Evolutionary conservation across 53 echinoderm and acorn worm genomes (phyloP), one percentile per base, ranked within the genome.

Genomic region (Mesocentrotus franciscanus): DNA sequence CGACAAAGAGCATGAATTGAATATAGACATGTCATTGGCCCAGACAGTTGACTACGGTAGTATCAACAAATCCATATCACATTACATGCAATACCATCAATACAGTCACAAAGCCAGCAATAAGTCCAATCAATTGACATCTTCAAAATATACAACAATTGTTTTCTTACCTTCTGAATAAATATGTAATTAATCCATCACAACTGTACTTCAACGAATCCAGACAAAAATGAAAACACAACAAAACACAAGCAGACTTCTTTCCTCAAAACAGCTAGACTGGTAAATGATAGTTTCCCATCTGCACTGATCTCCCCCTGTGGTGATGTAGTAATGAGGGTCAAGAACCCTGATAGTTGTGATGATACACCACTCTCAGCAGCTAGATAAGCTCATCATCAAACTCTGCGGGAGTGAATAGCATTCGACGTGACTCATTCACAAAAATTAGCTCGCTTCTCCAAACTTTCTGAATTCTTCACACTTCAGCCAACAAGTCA

Each of bases 361-460:
- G 90, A 90, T 90, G 60, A 90, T 90, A 36, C 90, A 90, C 90
- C 90, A 90, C 58, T 60, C 90, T 90, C 58, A 27, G 90, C 58
- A 90, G 90, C 90, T 60, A 90, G 90, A 90, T 90, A 90, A 58
- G 36, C 90, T 90, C 90, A 90, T 90, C 90, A 60, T 11, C 90
- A 58, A 90, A 58, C 90, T 90, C 90, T 30, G 90, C 90, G 60
- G 90, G 90, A 60, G 90, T 22, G 59, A 60, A 60, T 58, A 90
- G 13, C 60, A 33, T 17, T 60, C n/a, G 11, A 17, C 27, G 60
- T 90, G 90, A 90, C 90, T 90, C 90, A 90, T 90, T 90, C 90
- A 90, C 60, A 90, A 90, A 89, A 55, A 10, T 60, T 59, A 17
- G 20, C 90, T 32, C 58, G 27, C 60, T 60, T 90, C 90, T 90